phyloP scores from a whole-genome alignment of 2,113 vertebrate genomes.

The Anolis carolinensis region DNA sequence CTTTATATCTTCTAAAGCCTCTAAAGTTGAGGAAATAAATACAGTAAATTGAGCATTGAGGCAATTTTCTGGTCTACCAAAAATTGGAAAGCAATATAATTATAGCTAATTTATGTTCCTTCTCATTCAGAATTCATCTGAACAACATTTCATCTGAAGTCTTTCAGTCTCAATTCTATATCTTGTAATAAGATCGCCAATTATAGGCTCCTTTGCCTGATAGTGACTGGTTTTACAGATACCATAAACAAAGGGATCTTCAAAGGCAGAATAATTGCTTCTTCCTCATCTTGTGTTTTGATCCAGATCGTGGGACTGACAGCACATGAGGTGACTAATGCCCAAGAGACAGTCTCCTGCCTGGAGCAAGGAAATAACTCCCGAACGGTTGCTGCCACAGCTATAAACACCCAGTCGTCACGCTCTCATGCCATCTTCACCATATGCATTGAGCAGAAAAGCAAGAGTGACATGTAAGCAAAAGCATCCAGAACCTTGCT shows the following conservation, averaged over 20 bases:
- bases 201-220: too few species aligned
- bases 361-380: conserved; percentile 90
- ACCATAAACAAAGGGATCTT: neutral
- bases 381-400: conserved; percentile 92
- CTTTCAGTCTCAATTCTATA: neutral
- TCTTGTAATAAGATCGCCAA: neutral
- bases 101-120: too few species aligned
- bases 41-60: neutral
- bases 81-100: too few species aligned
- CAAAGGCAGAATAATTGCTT: neutral
- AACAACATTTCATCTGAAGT: too few species aligned
- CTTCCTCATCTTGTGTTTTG: neutral
- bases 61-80: neutral
- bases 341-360: conserved; percentile 86
- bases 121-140: too few species aligned
- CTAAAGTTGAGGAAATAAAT: neutral
- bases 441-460: conserved; percentile 88
- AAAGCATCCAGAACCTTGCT: neutral
- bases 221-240: too few species aligned
- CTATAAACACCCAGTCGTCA: conserved; percentile 96
- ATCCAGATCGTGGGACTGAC: conserved; percentile 91
- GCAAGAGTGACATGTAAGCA: conserved; percentile 87
- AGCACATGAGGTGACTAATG: conserved; percentile 82
- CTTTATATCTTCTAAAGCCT: neutral
- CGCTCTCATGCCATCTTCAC: conserved; percentile 98